These are phyloP conservation scores for Caranx ignobilis DNA, from an alignment of 2,113 vertebrate species.

Conservation along the genomic window DNA sequence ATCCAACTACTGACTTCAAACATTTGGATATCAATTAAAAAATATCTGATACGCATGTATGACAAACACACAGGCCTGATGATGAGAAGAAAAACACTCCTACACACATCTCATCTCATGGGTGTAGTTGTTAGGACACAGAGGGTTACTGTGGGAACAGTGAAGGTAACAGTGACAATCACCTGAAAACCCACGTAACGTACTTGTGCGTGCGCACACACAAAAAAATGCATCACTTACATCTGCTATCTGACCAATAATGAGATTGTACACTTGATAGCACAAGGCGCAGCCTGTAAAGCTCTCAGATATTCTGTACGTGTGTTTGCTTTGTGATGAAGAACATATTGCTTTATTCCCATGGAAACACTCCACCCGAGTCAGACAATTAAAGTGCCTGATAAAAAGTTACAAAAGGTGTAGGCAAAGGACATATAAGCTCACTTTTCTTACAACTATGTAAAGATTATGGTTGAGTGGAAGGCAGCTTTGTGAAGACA, in stretches of 20 bases:
- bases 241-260: background rate
- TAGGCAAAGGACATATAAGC: background rate
- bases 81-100: background rate
- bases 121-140: constrained; percentile 6
- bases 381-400: constrained; percentile 1
- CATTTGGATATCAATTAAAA: background rate
- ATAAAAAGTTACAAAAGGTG: background rate
- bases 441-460: background rate
- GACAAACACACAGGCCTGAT: background rate
- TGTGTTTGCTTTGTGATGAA: background rate
- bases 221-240: background rate
- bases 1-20: background rate
- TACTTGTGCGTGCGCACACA: background rate
- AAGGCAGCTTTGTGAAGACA: background rate
- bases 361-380: constrained; percentile 22
- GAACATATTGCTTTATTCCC: background rate
- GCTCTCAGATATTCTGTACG: background rate
- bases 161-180: background rate
- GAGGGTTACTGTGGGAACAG: constrained; percentile 12
- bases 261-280: constrained; percentile 20
- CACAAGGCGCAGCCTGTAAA: constrained; percentile 37
- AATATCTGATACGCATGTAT: background rate
- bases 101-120: background rate
- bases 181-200: background rate
- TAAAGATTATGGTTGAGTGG: background rate